Conservation (phyloP, 2,888 invertebrate species). For the Mythimna impura region DNA sequence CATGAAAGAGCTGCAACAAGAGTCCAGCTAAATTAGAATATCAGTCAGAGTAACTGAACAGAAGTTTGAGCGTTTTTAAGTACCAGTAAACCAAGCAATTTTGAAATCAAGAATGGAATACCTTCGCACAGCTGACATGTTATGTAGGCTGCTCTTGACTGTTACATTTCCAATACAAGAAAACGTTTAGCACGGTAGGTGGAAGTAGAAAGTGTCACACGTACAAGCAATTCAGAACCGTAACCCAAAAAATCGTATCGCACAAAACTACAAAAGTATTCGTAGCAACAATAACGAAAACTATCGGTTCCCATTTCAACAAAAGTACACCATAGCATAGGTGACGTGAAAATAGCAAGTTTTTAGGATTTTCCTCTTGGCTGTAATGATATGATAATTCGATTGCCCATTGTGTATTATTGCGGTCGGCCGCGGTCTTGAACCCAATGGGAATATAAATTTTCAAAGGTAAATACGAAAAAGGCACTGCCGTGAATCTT, state of each 20-base stretch:
- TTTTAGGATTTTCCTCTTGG: slow-evolving; percentile 71
- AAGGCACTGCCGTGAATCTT: slow-evolving; percentile 84
- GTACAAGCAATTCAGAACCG: slow-evolving; percentile 44
- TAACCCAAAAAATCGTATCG: slow-evolving; percentile 39
- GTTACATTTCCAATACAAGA: not conserved
- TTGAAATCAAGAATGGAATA: not conserved
- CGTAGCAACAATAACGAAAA: slow-evolving; percentile 43
- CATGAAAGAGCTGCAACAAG: not conserved
- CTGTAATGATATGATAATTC: slow-evolving; percentile 87
- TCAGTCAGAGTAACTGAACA: not conserved
- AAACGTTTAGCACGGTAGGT: not conserved
- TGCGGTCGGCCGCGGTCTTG: slow-evolving; percentile 81
- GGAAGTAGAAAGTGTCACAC: slow-evolving; percentile 18
- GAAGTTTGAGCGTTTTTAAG: not conserved
- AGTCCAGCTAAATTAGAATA: not conserved
- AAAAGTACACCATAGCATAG: slow-evolving; percentile 51
- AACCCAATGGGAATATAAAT: slow-evolving; percentile 87
- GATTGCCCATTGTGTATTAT: slow-evolving; percentile 87
- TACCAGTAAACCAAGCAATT: not conserved
- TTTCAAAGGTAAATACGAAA: slow-evolving; percentile 87
- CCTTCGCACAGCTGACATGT: not conserved
- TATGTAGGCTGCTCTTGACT: not conserved
- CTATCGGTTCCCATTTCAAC: slow-evolving; percentile 49
- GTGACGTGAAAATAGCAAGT: slow-evolving; percentile 65
- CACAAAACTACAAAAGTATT: slow-evolving; percentile 45